phyloP scores from a whole-genome alignment of 2,113 vertebrate genomes.

The Mormyrus iriodes region DNA sequence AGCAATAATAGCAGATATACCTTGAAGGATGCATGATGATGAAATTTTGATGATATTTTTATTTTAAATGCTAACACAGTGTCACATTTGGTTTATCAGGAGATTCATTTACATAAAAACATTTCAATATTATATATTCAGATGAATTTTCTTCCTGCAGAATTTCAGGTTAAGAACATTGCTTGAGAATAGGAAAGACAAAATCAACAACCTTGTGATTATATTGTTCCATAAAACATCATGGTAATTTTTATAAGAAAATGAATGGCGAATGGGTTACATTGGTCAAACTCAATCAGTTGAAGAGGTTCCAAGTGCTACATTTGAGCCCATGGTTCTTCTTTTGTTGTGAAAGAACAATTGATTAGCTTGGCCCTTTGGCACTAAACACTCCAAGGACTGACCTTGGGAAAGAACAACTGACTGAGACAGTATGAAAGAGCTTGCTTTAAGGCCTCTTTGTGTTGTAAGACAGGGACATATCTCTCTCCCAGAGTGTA shows the following conservation, averaged over 20 bases:
- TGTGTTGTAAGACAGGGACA: neutral
- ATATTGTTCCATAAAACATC: neutral
- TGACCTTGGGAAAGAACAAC: neutral
- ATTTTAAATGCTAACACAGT: neutral
- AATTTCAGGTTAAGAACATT: neutral
- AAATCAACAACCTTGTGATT: neutral
- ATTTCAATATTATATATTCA: neutral
- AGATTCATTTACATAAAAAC: neutral
- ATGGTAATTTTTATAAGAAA: neutral
- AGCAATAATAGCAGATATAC: neutral
- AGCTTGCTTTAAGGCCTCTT: neutral
- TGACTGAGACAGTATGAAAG: neutral
- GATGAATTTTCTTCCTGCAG: neutral
- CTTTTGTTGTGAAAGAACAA: neutral
- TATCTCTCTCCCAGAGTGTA: conserved; percentile 3
- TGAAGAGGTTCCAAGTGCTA: neutral
- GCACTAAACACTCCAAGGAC: conserved; percentile 1
- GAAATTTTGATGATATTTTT: neutral
- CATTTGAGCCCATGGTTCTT: neutral
- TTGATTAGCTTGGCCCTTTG: neutral
- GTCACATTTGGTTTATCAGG: neutral
- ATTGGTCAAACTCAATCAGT: neutral
- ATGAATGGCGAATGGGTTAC: neutral
- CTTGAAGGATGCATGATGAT: neutral
- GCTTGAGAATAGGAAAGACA: neutral